Conservation (phyloP, 1,140 invertebrate species). For the Adelges cooleyi region DNA sequence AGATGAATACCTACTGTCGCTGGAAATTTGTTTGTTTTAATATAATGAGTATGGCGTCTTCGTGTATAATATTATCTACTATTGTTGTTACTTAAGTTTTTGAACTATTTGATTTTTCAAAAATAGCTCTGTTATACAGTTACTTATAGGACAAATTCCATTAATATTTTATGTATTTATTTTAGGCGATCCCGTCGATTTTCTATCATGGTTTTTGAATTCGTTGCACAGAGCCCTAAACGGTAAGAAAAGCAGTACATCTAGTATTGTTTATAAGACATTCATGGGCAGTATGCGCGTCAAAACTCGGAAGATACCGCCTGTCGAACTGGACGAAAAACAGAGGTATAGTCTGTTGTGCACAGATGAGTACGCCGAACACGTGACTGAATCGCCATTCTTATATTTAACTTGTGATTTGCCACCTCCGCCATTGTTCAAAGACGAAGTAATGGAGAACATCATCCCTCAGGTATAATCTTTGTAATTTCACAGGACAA, state of each 20-base stretch:
- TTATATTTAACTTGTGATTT: conserved; percentile 93
- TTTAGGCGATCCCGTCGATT: conserved; percentile 90
- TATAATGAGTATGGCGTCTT: too few species aligned
- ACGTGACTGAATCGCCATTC: conserved; percentile 79
- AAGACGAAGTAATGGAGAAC: conserved; percentile 94
- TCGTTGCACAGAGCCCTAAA: conserved; percentile 82
- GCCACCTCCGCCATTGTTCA: conserved; percentile 89
- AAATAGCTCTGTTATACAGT: too few species aligned
- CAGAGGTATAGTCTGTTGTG: conserved; percentile 61
- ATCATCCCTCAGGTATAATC: conserved; percentile 85
- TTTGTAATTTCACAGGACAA: not conserved
- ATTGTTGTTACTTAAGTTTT: too few species aligned
- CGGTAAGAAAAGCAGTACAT: conserved; percentile 69
- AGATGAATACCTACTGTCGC: too few species aligned
- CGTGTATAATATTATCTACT: too few species aligned
- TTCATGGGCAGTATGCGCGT: conserved; percentile 92
- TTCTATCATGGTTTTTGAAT: conserved; percentile 93
- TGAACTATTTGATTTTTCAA: too few species aligned
- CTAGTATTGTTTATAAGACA: conserved; percentile 87
- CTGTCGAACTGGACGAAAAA: conserved; percentile 81
- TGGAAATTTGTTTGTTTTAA: too few species aligned
- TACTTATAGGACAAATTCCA: too few species aligned
- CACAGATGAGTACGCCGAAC: conserved; percentile 80
- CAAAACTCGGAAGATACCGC: conserved; percentile 86
- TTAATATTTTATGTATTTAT: conserved; percentile 30